These are phyloP conservation scores for Adela reaumurella DNA, from an alignment of 2,888 invertebrate species.

Conservation along the genomic window DNA sequence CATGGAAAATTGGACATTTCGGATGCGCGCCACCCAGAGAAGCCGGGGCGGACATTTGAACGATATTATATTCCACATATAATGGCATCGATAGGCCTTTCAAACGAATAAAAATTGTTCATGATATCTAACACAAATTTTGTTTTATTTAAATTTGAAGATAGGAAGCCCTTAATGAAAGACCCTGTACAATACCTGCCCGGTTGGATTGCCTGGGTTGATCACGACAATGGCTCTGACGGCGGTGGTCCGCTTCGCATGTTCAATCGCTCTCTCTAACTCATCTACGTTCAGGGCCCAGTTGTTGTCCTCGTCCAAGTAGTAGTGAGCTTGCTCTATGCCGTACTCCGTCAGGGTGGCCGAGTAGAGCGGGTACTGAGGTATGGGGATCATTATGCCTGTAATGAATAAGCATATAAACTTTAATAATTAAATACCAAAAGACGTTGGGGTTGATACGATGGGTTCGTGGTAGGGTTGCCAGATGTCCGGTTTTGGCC, in stretches of 20 bases:
- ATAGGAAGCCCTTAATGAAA: no score
- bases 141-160: no score
- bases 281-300: slow-evolving; percentile 77
- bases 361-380: slow-evolving; percentile 91
- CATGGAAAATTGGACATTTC: no score
- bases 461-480: neutral
- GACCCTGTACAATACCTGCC: slow-evolving; percentile 40
- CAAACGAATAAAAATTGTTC: no score
- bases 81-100: no score
- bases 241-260: slow-evolving; percentile 57
- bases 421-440: neutral
- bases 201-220: slow-evolving; percentile 94
- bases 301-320: slow-evolving; percentile 73
- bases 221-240: slow-evolving; percentile 85
- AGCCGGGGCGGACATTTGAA: no score
- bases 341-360: slow-evolving; percentile 84
- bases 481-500: neutral
- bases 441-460: neutral
- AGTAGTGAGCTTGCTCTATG: slow-evolving; percentile 78
- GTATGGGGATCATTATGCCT: slow-evolving; percentile 89
- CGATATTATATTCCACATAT: no score
- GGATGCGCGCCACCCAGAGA: no score
- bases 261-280: slow-evolving; percentile 66
- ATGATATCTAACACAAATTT: no score
- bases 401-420: no score